These are phyloP conservation scores for Hiodon alosoides DNA, from an alignment of 2,113 vertebrate species.

Conservation along the genomic window DNA sequence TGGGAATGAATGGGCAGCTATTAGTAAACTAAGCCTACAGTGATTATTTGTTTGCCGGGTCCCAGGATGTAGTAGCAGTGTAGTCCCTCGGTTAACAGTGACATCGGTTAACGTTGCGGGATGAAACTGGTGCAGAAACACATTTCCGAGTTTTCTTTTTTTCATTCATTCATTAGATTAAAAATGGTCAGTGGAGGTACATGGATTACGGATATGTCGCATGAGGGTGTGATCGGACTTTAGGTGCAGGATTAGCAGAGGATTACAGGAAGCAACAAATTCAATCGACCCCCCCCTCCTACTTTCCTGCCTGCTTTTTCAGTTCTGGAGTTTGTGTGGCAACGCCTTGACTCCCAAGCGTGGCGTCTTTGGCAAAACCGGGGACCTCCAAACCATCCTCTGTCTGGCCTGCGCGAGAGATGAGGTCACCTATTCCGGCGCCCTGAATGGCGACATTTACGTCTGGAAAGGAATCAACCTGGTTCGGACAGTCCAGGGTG, in stretches of 20 bases:
- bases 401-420: slow-evolving; percentile 94
- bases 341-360: slow-evolving; percentile 93
- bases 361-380: slow-evolving; percentile 93
- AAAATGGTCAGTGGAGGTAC: not conserved
- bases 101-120: no score
- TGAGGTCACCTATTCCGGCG: slow-evolving; percentile 93
- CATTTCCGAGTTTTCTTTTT: not conserved
- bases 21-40: no score
- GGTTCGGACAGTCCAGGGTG: slow-evolving; percentile 87
- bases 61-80: no score
- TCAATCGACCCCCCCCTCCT: slow-evolving; percentile 15
- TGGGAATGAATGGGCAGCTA: no score
- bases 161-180: not conserved
- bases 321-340: slow-evolving; percentile 98
- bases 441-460: slow-evolving; percentile 93
- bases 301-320: slow-evolving; percentile 43
- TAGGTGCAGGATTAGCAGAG: not conserved
- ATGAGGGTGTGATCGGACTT: slow-evolving; percentile 18
- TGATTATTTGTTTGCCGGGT: no score
- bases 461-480: slow-evolving; percentile 96
- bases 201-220: slow-evolving; percentile 40
- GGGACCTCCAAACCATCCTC: slow-evolving; percentile 96
- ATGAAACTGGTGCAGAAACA: not conserved
- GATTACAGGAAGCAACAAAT: slow-evolving; percentile 31
- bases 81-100: no score